Evolutionary conservation across 2,797 vertebrate genomes (phyloP).

Genomic region (Acanthis flammea): DNA sequence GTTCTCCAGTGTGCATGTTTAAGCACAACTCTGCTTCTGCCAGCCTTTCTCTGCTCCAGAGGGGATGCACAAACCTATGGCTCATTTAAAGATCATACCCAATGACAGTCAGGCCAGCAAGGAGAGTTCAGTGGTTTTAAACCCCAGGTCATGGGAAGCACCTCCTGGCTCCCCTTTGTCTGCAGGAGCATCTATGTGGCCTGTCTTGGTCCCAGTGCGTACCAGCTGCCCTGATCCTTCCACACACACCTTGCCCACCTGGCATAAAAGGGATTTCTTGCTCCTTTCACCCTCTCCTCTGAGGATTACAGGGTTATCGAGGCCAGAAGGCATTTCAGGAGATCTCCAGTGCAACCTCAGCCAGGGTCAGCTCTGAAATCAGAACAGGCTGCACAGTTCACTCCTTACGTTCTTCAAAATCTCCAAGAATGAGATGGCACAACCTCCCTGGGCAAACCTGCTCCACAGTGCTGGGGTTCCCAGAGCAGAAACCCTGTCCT

Average conservation of each 20-base stretch:
- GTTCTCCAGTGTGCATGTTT: neutral
- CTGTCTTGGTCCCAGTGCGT: rapidly evolving
- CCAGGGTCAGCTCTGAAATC: neutral
- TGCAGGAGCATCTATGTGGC: rapidly evolving
- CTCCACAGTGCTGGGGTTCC: neutral
- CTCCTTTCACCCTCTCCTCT: neutral
- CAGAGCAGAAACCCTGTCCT: neutral
- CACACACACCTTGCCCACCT: neutral
- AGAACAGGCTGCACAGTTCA: neutral
- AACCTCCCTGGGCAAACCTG: neutral
- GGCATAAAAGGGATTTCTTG: neutral
- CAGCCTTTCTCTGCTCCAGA: neutral
- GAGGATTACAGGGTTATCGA: neutral
- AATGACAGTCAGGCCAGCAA: neutral
- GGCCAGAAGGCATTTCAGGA: neutral
- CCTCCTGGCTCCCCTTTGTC: neutral
- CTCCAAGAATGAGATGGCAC: rapidly evolving
- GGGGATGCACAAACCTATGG: neutral
- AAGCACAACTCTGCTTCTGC: neutral
- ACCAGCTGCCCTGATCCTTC: neutral
- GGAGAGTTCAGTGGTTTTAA: neutral
- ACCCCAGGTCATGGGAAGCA: neutral
- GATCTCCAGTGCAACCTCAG: neutral
- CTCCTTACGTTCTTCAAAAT: neutral
- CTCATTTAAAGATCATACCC: neutral